Evolutionary conservation across 1,140 invertebrate genomes (phyloP), one percentile per base, ranked within the genome.

Genomic region (Drosophila dunni): DNA sequence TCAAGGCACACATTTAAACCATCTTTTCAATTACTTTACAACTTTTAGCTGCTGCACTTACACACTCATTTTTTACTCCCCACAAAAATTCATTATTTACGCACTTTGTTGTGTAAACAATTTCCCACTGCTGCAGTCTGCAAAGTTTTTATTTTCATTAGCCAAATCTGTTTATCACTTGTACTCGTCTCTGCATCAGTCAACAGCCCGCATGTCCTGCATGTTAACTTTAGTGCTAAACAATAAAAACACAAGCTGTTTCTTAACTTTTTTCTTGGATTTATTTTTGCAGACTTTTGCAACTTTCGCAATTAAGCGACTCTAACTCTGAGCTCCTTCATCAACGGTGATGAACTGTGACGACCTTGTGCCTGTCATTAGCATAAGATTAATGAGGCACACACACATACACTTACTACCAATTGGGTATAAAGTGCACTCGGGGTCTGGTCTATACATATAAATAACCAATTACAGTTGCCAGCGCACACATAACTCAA

Each of bases 341-440:
- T 8, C 34, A 33, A 24, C 44, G 38, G 10, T 34, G 29, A 13
- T 68, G 56, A 54, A 60, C 74, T 48, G 56, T 42, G 38, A 11
- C 58, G 64, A 66, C 76, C 76, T 67, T 78, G 76, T 34, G 34
- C 24, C 45, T 80, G 72, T 76, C 78, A 76, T 58, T 65, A 72
- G 78, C 73, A 67, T 51, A 66, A 75, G 57, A 80, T 76, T 63
- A 72, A 81, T 65, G 62, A 53, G 54, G 15, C 36, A 33, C 24
- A 38, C 40, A 38, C 46, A 56, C 70, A 53, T 15, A 10, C 8
- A 40, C 10, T 5, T 20, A 7, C 9, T 24, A 20, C 50, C 7
- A 42, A 6, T 13, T 42, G 5, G n/a, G n/a, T 34, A 56, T 63
- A 20, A 63, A 57, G 53, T 75, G 71, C 71, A 69, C 36, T 69